Evolutionary conservation across 2,888 invertebrate genomes (phyloP).

Genomic region (Buathra laborator): DNA sequence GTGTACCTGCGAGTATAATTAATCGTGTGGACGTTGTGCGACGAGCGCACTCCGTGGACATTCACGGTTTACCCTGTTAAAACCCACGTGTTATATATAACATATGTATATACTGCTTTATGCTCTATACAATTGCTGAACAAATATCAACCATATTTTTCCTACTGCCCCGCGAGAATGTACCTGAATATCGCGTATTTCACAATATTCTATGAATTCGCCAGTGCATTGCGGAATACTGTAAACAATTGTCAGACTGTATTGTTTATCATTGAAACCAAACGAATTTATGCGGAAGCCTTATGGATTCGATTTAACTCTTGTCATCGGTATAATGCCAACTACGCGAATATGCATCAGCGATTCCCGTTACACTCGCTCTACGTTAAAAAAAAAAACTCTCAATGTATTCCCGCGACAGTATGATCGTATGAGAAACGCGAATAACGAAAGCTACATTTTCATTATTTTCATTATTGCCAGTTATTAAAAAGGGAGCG

Average conservation of each 20-base stretch:
- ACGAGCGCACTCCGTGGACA: constrained; percentile 44
- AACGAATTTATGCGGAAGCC: not conserved
- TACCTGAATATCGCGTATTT: not conserved
- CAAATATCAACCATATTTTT: constrained; percentile 37
- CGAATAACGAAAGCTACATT: constrained; percentile 9
- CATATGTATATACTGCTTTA: constrained; percentile 13
- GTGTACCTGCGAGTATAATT: constrained; percentile 61
- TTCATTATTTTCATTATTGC: constrained; percentile 43
- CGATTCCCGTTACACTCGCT: not conserved
- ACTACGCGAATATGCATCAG: not conserved
- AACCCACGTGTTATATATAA: constrained; percentile 17
- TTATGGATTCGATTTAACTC: not conserved
- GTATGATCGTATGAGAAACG: not conserved
- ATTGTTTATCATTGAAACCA: constrained; percentile 23
- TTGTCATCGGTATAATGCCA: not conserved
- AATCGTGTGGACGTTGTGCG: constrained; percentile 47
- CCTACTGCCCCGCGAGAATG: not conserved
- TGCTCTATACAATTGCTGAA: not conserved
- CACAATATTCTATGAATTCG: constrained; percentile 3
- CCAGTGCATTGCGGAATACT: not conserved
- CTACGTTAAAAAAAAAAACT: too few relatives aligned
- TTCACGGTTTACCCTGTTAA: constrained; percentile 38
- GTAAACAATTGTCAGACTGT: not conserved
- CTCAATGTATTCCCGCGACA: not conserved
- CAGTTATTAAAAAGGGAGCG: not conserved